Conservation (phyloP, 2,888 invertebrate genomes). For the Eumerus sabulonum region DNA sequence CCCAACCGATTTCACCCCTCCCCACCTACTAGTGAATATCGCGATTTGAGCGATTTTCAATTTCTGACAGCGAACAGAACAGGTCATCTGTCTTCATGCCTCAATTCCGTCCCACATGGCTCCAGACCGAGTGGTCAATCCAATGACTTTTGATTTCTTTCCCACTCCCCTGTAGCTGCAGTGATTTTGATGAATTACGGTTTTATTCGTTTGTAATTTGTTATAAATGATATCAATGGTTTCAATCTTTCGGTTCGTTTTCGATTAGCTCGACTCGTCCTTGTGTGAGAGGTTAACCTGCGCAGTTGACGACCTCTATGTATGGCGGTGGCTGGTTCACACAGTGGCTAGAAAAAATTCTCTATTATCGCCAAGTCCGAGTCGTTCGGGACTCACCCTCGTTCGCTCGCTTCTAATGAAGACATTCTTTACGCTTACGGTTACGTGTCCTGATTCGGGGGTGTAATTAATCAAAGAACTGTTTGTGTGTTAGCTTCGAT, state of each 20-base stretch:
- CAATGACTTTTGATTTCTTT: slow-evolving; percentile 58
- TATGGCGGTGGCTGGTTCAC: slow-evolving; percentile 3
- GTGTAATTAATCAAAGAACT: slow-evolving; percentile 68
- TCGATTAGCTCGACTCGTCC: slow-evolving; percentile 23
- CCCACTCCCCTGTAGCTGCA: slow-evolving; percentile 30
- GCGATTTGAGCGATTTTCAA: slow-evolving; percentile 66
- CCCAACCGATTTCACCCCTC: too few relatives aligned
- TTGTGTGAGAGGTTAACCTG: slow-evolving; percentile 65
- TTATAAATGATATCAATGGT: slow-evolving; percentile 69
- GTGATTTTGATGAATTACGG: slow-evolving; percentile 68
- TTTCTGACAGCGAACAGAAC: slow-evolving; percentile 67
- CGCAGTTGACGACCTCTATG: background rate
- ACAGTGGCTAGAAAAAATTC: slow-evolving; percentile 64
- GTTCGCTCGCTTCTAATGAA: slow-evolving; percentile 50
- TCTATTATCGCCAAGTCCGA: slow-evolving; percentile 36
- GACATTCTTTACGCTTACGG: slow-evolving; percentile 42
- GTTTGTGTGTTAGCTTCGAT: slow-evolving; percentile 57
- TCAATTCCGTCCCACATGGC: slow-evolving; percentile 48
- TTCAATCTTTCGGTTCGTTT: slow-evolving; percentile 59
- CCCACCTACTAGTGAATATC: background rate
- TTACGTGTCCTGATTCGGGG: slow-evolving; percentile 35
- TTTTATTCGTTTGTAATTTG: slow-evolving; percentile 69
- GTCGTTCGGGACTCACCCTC: slow-evolving; percentile 6
- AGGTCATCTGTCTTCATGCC: slow-evolving; percentile 66
- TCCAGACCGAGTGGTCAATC: slow-evolving; percentile 39